Evolutionary conservation across 1,140 invertebrate species (phyloP), one percentile per base, ranked within the genome.

Genomic region (Solen grandis): DNA sequence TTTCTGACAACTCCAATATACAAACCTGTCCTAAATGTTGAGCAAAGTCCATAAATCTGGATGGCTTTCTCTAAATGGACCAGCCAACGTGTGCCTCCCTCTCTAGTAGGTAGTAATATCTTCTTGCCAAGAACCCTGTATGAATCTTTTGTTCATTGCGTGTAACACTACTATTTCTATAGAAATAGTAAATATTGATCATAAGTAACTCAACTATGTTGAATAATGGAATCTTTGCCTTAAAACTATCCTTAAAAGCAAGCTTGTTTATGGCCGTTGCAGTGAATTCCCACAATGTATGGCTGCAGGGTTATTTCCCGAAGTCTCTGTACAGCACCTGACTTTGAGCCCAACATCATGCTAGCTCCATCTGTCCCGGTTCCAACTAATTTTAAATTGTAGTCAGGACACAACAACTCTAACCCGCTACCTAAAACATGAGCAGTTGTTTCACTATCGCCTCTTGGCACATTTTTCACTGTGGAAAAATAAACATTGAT

Each of bases 231-330:
- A 72, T 41, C 27, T 66, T 54, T 46, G 35, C 0, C 41, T 73
- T 72, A 1, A 63, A 4, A 1, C 31, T 38, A 35, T 80, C 77
- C 41, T 73, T 80, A 27, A 29, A 80, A 25, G 77, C 38, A 0
- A 80, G 41, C 77, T 8, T 72, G 29, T 25, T 59, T 80, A n/a
- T 80, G 77, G 1, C 25, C 68, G 0, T 13, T 29, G 35, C 77
- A 80, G 50, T 72, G 77, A 19, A 80, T 36, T 41, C 68, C 77
- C 29, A 73, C 14, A 1, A 80, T 80, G 68, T 25, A 80, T 52
- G 10, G 60, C 68, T 2, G 70, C 81, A 29, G 55, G 54, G 22
- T 82, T 82, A 25, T 1, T 2, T 1, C n/a, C n/a, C n/a, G n/a
- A n/a, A n/a, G n/a, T n/a, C n/a, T n/a, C n/a, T n/a, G n/a, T n/a